Conservation (phyloP, 2,113 vertebrate species). For the Ceuthmochares aereus region DNA sequence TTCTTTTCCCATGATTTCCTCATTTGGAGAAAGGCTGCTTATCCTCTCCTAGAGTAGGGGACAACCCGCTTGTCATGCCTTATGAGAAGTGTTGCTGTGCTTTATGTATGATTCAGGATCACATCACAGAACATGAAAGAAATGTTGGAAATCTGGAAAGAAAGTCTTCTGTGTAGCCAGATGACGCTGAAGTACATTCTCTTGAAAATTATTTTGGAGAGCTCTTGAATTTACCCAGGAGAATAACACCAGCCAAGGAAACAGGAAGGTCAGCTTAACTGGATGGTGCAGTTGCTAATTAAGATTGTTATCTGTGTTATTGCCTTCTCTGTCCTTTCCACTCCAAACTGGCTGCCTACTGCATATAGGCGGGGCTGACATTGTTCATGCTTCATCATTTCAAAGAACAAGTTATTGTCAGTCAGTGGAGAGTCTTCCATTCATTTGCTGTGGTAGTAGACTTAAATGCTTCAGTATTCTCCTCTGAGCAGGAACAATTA, state of each 20-base stretch:
- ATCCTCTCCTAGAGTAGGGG: neutral
- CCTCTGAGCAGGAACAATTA: neutral
- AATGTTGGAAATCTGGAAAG: neutral
- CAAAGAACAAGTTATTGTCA: neutral
- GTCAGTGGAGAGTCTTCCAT: neutral
- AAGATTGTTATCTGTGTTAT: conserved; percentile 35
- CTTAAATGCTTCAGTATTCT: neutral
- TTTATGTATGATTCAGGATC: neutral
- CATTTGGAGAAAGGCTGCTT: neutral
- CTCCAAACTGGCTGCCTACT: neutral
- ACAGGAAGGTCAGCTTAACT: neutral
- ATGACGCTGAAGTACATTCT: conserved; percentile 18
- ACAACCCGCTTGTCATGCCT: rapidly evolving
- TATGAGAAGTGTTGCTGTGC: neutral
- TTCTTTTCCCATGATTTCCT: neutral
- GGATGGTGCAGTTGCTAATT: neutral
- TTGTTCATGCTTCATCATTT: neutral
- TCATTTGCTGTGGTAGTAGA: neutral
- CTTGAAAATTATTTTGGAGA: conserved; percentile 12
- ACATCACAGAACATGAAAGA: neutral
- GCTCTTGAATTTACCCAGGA: conserved; percentile 11
- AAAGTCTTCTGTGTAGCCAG: neutral
- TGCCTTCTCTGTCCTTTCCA: neutral
- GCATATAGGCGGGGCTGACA: neutral
- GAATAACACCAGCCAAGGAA: conserved; percentile 29